Evolutionary conservation across 2,113 vertebrate species (phyloP).

Genomic region (Prionailurus bengalensis): DNA sequence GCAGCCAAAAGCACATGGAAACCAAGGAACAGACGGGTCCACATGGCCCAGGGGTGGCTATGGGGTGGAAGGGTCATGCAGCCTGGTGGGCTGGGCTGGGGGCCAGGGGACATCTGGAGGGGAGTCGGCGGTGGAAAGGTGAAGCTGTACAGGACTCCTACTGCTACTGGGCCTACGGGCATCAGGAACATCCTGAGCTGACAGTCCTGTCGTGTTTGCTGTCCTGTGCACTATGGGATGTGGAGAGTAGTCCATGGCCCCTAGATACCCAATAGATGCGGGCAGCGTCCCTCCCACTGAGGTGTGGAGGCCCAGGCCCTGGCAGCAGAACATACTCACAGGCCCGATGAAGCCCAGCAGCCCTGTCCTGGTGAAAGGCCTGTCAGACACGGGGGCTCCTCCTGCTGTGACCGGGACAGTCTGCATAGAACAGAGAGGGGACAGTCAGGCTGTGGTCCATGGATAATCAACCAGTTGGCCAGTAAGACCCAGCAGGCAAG

Average conservation of each 20-base stretch:
- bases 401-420: conserved; percentile 90
- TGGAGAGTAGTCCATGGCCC: too few species aligned
- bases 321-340: conserved; percentile 87
- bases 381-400: conserved; percentile 91
- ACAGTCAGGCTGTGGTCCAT: background rate
- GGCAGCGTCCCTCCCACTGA: background rate
- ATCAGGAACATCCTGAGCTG: background rate
- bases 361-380: conserved; percentile 94
- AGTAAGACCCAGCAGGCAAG: background rate
- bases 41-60: rapidly evolving
- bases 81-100: background rate
- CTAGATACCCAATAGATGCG: background rate
- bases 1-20: background rate
- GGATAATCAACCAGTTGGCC: background rate
- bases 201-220: rapidly evolving
- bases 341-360: conserved; percentile 96
- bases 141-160: background rate
- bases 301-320: background rate
- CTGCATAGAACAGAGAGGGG: conserved; percentile 81
- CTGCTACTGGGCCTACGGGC: background rate
- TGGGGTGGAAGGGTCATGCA: background rate
- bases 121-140: too few species aligned
- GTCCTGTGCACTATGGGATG: background rate
- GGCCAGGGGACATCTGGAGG: background rate
- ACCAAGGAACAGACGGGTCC: background rate